These are phyloP conservation scores for Fulica atra DNA, from an alignment of 2,113 vertebrate genomes.

Conservation along the genomic window DNA sequence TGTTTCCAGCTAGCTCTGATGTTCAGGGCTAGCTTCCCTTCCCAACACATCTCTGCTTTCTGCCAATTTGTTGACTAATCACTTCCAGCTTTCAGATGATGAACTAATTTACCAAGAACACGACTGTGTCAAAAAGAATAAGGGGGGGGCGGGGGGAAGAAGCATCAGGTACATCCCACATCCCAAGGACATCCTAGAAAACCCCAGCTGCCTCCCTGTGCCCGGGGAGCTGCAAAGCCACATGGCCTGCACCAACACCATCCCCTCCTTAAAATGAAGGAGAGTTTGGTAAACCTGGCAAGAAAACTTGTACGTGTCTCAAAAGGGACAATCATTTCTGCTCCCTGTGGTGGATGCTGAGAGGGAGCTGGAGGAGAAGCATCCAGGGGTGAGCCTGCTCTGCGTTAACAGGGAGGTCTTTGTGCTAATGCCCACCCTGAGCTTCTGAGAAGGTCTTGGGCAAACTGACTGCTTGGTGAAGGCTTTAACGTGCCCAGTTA, in stretches of 20 bases:
- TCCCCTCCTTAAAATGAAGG: no score
- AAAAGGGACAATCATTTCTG: background rate
- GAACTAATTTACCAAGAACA: background rate
- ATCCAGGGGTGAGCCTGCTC: background rate
- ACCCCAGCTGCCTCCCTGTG: background rate
- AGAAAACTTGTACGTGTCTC: background rate
- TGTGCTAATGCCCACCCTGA: background rate
- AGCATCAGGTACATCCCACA: background rate
- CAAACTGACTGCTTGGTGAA: background rate
- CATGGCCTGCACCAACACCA: background rate
- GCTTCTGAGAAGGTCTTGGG: background rate
- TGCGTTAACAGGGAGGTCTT: background rate
- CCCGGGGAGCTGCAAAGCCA: background rate
- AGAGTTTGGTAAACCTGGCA: background rate
- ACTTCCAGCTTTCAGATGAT: background rate
- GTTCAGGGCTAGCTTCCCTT: background rate
- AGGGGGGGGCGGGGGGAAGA: no score
- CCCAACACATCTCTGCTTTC: background rate
- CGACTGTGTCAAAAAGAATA: background rate
- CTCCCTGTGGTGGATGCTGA: fast-evolving
- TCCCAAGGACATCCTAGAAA: background rate
- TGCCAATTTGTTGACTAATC: background rate
- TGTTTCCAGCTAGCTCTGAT: background rate
- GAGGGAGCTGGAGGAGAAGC: background rate
- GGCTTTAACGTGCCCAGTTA: fast-evolving